Base-by-base conservation (phyloP, 2,888 invertebrate species). In the Meteorus colon region DNA sequence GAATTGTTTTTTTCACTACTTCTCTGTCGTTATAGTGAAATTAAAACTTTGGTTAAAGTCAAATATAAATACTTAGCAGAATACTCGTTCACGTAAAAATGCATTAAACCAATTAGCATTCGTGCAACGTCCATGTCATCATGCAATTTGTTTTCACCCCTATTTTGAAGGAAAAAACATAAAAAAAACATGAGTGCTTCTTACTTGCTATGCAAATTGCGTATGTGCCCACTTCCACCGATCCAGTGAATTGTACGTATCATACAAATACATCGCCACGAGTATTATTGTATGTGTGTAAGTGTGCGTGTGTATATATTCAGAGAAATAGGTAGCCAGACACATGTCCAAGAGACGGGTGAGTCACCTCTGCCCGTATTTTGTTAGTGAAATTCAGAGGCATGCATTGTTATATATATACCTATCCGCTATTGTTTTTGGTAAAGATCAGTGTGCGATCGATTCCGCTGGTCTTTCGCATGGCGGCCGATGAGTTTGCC, bases 361-460 rank as follows among this genome's bases (percentile, higher is more conserved):
- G 85, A 85, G 80, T 84, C 85, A 85, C 80, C 83, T 82, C 82
- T 81, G 73, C 81, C 86, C 85, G 85, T 84, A 86, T 86, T 86
- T 86, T 84, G 83, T 80, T 82, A 83, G 82, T 77, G 80, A 82
- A 84, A 84, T 86, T 81, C 83, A 84, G 82, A 86, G 84, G 86
- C 86, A 81, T 73, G 79, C 76, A 74, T 55, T 63, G 73, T 63
- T 68, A 74, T 68, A 77, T 67, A 48, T 48, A n/a, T n/a, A 48
- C 45, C 14, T 48, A 48, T 48, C 4, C n/a, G 82, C 83, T 85
- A 86, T 86, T 86, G 86, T 86, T 87, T 86, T 87, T 86, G 84
- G 84, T 84, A 84, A 86, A 86, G 86, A 86, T 86, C 86, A 87
- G 84, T 86, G 86, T 83, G 55, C 55, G 86, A 85, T 87, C 84